These are phyloP conservation scores for Caerostris extrusa DNA, from an alignment of 1,140 invertebrate genomes.

Conservation along the genomic window DNA sequence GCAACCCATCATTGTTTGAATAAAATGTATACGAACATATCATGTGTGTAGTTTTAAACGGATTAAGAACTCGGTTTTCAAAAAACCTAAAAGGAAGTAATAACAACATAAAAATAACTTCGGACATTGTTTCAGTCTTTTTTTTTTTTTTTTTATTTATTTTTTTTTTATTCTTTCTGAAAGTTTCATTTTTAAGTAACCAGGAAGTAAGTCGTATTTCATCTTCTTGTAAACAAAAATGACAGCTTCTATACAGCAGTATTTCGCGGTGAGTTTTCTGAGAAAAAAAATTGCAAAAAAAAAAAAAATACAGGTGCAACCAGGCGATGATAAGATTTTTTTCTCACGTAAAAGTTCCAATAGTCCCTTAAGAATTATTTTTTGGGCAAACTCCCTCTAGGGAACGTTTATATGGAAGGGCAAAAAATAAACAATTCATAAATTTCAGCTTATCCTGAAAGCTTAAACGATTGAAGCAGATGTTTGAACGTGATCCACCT, in stretches of 20 bases:
- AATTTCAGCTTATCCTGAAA: conserved; percentile 56
- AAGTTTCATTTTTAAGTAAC: conserved; percentile 35
- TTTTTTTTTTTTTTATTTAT: neutral
- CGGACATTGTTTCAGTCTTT: conserved; percentile 9
- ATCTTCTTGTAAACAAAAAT: conserved; percentile 65
- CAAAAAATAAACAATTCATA: conserved; percentile 74
- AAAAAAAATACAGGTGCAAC: conserved; percentile 50
- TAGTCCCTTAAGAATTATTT: conserved; percentile 62
- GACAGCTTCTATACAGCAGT: conserved; percentile 34
- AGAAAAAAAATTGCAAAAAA: neutral
- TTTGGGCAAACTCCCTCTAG: conserved; percentile 17
- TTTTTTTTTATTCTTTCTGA: neutral
- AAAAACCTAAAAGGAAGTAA: neutral
- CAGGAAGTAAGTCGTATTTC: conserved; percentile 61
- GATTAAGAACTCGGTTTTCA: neutral
- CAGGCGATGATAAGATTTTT: conserved; percentile 43
- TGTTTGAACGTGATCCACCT: conserved; percentile 48
- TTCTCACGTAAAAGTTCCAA: conserved; percentile 49
- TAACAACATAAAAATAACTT: neutral
- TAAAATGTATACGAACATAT: too few relatives aligned
- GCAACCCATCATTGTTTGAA: too few relatives aligned
- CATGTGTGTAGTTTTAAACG: neutral
- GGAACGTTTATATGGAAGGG: conserved; percentile 12
- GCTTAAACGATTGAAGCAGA: conserved; percentile 54
- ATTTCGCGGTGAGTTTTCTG: conserved; percentile 28